A percentile compares a stretch with the other conserved stretches of the same genome.
These are phyloP conservation scores for Chiloscyllium punctatum DNA, from an alignment of 2,797 vertebrate species.

Conservation along the genomic window DNA sequence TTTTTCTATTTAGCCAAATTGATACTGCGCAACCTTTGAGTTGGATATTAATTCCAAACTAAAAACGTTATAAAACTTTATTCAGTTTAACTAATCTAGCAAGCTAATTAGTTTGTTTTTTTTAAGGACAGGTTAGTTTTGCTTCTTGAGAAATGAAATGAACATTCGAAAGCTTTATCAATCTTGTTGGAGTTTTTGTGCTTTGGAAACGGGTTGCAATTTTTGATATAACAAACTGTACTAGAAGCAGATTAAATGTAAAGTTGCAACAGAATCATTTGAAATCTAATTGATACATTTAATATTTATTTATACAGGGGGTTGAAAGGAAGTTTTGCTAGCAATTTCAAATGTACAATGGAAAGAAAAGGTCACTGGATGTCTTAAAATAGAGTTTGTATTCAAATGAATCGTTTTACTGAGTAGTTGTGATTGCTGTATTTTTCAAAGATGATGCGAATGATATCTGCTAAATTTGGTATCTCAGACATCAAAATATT, in stretches of 20 bases:
- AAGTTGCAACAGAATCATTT: background rate
- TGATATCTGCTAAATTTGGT: background rate
- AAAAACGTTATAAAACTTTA: background rate
- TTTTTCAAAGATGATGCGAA: background rate
- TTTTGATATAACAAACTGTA: background rate
- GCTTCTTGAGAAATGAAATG: background rate
- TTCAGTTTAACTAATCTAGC: background rate
- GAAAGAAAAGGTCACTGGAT: background rate
- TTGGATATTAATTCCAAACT: background rate
- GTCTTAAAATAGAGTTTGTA: background rate
- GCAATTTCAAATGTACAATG: background rate
- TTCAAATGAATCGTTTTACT: constrained; percentile 14
- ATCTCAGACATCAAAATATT: background rate
- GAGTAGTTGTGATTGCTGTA: background rate
- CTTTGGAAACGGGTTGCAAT: background rate
- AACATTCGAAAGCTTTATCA: constrained; percentile 21
- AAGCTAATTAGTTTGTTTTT: background rate
- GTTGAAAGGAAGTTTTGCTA: background rate
- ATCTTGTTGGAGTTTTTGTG: background rate
- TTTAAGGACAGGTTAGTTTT: background rate
- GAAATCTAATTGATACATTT: background rate
- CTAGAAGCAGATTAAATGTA: background rate
- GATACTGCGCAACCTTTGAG: background rate
- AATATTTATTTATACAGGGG: background rate
- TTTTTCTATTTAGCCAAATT: background rate